A percentile compares a stretch with the other conserved stretches of the same genome.
Conservation (phyloP, 2,797 vertebrate species). For the Malurus splendens region DNA sequence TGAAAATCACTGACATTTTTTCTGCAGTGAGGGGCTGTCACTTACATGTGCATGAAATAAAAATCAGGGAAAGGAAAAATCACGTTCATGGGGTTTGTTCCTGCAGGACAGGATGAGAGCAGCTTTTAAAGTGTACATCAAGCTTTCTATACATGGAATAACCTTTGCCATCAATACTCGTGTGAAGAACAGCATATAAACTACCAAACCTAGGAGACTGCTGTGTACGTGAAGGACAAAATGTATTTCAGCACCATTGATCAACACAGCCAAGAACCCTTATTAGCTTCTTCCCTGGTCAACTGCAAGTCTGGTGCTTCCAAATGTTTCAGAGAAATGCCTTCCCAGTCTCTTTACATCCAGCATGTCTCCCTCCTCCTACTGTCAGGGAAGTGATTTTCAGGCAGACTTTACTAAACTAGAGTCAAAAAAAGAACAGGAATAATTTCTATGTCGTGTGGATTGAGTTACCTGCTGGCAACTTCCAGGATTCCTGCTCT, state of each 20-base stretch:
- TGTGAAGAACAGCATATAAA: background rate
- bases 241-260: background rate
- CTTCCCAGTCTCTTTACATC: background rate
- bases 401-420: background rate
- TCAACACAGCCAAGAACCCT: background rate
- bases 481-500: background rate
- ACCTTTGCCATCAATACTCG: background rate
- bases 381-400: background rate
- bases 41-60: background rate
- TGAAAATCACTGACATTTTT: background rate
- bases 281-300: background rate
- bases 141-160: background rate
- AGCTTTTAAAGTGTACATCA: background rate
- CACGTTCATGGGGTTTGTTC: background rate
- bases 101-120: background rate
- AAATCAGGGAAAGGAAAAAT: background rate
- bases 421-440: background rate
- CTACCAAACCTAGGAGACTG: background rate
- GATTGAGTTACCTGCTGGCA: background rate
- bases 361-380: background rate
- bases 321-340: background rate
- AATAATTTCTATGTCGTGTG: background rate
- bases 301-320: background rate
- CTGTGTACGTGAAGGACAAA: background rate
- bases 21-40: background rate